These are phyloP conservation scores for Hedychridium roseum DNA, from an alignment of 2,888 invertebrate species.

Conservation along the genomic window DNA sequence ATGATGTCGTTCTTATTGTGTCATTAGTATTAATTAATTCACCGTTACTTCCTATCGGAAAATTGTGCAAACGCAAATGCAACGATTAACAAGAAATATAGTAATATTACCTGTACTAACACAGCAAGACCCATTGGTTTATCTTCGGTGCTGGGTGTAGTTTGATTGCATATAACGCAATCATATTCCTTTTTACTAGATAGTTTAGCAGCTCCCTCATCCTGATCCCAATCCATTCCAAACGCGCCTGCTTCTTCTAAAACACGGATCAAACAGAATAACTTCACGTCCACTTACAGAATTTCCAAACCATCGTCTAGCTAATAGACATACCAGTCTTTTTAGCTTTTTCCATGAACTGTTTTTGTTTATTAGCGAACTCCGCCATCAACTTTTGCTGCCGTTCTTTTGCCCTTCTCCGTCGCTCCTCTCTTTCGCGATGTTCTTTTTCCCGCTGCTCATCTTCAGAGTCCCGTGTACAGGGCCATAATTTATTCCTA, in stretches of 20 bases:
- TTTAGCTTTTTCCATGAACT: conserved; percentile 85
- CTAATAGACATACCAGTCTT: conserved; percentile 65
- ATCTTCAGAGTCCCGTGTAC: conserved; percentile 80
- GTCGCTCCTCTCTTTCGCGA: conserved; percentile 83
- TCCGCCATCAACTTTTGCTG: conserved; percentile 93
- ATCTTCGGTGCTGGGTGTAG: conserved; percentile 82
- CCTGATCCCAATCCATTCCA: conserved; percentile 74
- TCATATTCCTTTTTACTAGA: conserved; percentile 79
- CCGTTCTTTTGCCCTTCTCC: conserved; percentile 84
- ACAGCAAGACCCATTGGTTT: conserved; percentile 90
- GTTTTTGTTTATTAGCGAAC: conserved; percentile 88
- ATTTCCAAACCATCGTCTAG: background rate
- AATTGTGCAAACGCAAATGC: background rate
- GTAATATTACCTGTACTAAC: conserved; percentile 73
- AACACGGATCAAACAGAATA: conserved; percentile 21
- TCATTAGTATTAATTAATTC: no score
- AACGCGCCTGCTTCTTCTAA: conserved; percentile 60
- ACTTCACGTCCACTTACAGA: background rate
- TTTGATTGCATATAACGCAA: conserved; percentile 95
- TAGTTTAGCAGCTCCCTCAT: conserved; percentile 67
- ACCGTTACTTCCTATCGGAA: no score
- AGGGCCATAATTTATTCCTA: conserved; percentile 80
- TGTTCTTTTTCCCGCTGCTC: conserved; percentile 76
- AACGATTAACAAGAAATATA: conserved; percentile 2
- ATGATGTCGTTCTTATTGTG: no score